Conservation (phyloP, 2,888 invertebrate genomes). For the Temnothorax ravouxi region DNA sequence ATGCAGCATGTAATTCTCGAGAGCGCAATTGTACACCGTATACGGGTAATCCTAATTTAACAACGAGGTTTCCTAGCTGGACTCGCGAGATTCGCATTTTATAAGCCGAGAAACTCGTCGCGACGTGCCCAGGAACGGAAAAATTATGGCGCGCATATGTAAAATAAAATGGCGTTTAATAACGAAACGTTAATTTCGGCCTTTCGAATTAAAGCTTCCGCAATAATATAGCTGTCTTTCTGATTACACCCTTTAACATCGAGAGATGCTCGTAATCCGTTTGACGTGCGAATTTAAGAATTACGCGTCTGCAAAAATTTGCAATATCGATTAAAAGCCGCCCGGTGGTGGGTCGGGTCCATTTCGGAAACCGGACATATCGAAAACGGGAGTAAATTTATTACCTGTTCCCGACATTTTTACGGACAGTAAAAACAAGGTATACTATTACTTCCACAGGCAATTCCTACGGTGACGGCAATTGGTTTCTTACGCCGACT, state of each 20-base stretch:
- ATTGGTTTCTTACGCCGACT: constrained; percentile 41
- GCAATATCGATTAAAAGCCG: constrained; percentile 30
- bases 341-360: neutral
- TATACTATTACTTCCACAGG: constrained; percentile 27
- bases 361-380: constrained; percentile 34
- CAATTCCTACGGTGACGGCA: constrained; percentile 27
- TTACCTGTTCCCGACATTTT: constrained; percentile 36
- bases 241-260: constrained; percentile 3
- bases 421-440: constrained; percentile 18
- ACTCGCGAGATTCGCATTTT: constrained; percentile 25
- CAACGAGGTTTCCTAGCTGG: neutral
- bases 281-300: neutral
- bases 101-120: neutral
- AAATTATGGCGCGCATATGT: neutral
- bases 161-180: neutral
- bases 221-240: constrained; percentile 5
- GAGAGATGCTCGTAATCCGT: constrained; percentile 5
- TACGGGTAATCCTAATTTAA: constrained; percentile 42
- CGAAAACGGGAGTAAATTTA: constrained; percentile 47
- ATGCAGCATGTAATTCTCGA: constrained; percentile 47
- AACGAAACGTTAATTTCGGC: constrained; percentile 11
- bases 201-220: neutral
- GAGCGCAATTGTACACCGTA: constrained; percentile 27
- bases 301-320: constrained; percentile 38
- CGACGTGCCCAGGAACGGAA: neutral